Evolutionary conservation across 2,888 invertebrate species (phyloP).

Genomic region (Tenthredo amoena): DNA sequence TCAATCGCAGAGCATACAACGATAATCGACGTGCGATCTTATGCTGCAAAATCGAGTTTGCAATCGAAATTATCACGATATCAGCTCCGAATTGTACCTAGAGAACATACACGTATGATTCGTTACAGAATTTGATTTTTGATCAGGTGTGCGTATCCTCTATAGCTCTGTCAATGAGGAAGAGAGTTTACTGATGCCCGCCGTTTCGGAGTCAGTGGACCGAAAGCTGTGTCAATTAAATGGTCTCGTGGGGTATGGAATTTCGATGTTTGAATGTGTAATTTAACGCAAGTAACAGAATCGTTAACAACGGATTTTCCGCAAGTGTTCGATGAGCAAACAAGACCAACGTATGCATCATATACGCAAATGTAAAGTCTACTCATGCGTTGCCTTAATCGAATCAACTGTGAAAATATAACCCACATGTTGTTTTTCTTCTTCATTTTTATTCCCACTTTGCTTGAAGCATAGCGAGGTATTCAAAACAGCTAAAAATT

Average conservation of each 20-base stretch:
- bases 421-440: neutral
- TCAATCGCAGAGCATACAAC: neutral
- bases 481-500: conserved; percentile 4
- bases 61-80: too few relatives aligned
- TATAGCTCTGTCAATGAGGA: too few relatives aligned
- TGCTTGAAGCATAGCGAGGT: neutral
- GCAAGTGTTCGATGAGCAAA: neutral
- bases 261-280: neutral
- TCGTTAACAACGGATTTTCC: neutral
- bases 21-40: neutral
- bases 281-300: neutral
- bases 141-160: neutral
- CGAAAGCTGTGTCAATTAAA: neutral
- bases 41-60: too few relatives aligned
- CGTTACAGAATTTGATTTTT: neutral
- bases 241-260: neutral
- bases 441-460: neutral
- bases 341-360: neutral
- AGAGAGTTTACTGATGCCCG: neutral
- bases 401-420: neutral
- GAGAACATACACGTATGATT: neutral
- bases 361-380: neutral
- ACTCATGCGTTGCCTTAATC: neutral
- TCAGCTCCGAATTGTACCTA: neutral
- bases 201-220: neutral